Evolutionary conservation across 2,888 invertebrate genomes (phyloP), one percentile per base, ranked within the genome.

Genomic region (Drosophila putrida): DNA sequence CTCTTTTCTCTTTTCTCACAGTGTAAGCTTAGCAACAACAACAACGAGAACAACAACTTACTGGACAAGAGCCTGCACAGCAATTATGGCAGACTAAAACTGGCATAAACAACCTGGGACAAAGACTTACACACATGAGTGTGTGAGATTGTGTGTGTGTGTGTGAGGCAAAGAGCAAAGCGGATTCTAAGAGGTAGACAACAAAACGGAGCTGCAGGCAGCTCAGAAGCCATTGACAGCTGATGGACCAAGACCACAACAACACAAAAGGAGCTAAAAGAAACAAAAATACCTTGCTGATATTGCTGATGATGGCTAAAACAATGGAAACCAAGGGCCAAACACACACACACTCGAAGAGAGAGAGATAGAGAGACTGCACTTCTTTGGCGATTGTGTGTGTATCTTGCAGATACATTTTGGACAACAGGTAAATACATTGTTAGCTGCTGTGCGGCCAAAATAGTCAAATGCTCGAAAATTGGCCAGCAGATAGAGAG

Each of bases 371-470:
- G 33, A 36, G 4, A 28, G 28, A 27, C 28, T 38, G 47, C 9
- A 47, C 15, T 13, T 25, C 38, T 53, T 53, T 28, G 20, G 43
- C 54, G 13, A 47, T 31, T 63, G 67, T 68, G 31, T 51, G 53
- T 43, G 76, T 82, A 72, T 72, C 65, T 83, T 61, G 50, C 70
- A 85, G 89, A 83, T 87, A 89, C 89, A 87, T 75, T 83, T 75
- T 67, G 66, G 66, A 83, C 89, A 80, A 78, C 88, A 87, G 89
- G 89, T 89, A 83, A 83, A 55, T 44, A 36, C 55, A 86, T 83
- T 78, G 68, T 41, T 72, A 49, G 75, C 67, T 64, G 67, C 64
- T 47, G 53, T 43, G 50, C 61, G 63, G 66, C 71, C 66, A 75
- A 78, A 79, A 68, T 82, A 75, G 76, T 68, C 72, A 69, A 79